Conservation (phyloP, 1,140 invertebrate species). For the Rhizoglyphus robini region DNA sequence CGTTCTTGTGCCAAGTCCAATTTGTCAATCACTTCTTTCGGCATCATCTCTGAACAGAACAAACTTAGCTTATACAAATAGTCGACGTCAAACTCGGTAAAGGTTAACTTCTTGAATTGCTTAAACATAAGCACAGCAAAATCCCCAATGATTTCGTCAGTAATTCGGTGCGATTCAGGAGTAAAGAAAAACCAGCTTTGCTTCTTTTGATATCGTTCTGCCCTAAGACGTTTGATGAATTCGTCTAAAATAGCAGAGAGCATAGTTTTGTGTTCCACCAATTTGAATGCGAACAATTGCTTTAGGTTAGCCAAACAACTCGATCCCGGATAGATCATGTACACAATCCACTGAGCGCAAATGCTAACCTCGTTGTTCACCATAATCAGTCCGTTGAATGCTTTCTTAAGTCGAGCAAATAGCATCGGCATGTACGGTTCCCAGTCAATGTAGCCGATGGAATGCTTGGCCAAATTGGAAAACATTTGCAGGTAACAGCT, state of each 20-base stretch:
- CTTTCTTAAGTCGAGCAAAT: constrained; percentile 42
- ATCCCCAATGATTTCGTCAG: constrained; percentile 61
- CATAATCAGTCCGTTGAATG: constrained; percentile 56
- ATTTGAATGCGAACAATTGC: constrained; percentile 45
- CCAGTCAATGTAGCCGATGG: constrained; percentile 77
- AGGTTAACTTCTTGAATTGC: constrained; percentile 61
- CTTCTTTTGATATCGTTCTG: constrained; percentile 31
- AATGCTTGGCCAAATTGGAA: constrained; percentile 52
- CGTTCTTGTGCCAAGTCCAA: constrained; percentile 63
- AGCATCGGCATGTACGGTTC: constrained; percentile 61
- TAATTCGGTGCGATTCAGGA: constrained; percentile 53
- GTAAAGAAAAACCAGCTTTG: constrained; percentile 53
- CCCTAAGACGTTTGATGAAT: not conserved
- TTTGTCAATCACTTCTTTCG: constrained; percentile 64
- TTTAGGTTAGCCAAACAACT: constrained; percentile 31
- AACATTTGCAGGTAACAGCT: constrained; percentile 53
- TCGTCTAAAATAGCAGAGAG: not conserved
- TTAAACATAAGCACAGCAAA: constrained; percentile 61
- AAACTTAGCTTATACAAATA: constrained; percentile 60
- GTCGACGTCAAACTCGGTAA: constrained; percentile 56
- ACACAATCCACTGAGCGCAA: constrained; percentile 68
- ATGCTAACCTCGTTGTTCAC: constrained; percentile 67
- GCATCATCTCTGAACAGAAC: constrained; percentile 36
- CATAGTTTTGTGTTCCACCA: constrained; percentile 42
- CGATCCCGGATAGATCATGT: constrained; percentile 43